Evolutionary conservation across 2,888 invertebrate species (phyloP).

Genomic region (Laothoe populi): DNA sequence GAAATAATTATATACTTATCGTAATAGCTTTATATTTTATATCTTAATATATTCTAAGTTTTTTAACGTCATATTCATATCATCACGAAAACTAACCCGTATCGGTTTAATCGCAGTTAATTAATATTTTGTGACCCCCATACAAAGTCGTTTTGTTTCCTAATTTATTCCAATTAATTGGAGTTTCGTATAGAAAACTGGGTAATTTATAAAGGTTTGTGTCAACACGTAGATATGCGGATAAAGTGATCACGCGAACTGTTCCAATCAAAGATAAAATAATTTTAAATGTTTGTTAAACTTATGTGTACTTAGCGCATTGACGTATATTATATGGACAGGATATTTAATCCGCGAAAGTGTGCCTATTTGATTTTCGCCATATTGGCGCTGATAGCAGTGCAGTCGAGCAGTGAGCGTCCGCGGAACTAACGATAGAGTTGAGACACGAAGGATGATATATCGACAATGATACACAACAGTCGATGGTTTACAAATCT

Average conservation of each 20-base stretch:
- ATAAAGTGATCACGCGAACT: conserved; percentile 52
- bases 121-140: conserved; percentile 15
- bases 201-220: conserved; percentile 45
- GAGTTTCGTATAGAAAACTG: conserved; percentile 38
- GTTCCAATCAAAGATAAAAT: conserved; percentile 7
- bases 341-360: no score
- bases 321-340: no score
- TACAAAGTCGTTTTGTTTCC: background rate
- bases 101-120: conserved; percentile 17
- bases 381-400: no score
- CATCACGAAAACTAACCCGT: conserved; percentile 3
- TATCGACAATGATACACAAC: no score
- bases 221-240: conserved; percentile 55
- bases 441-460: no score
- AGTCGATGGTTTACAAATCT: no score
- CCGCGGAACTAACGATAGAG: no score
- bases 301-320: background rate
- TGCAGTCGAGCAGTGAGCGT: no score
- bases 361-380: no score
- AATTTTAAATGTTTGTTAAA: background rate
- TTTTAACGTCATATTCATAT: background rate
- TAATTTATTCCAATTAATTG: conserved; percentile 24
- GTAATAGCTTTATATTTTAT: no score
- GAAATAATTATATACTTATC: no score
- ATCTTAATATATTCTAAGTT: no score